phyloP scores from a whole-genome alignment of 2,888 invertebrate species.

The Acronicta alni region DNA sequence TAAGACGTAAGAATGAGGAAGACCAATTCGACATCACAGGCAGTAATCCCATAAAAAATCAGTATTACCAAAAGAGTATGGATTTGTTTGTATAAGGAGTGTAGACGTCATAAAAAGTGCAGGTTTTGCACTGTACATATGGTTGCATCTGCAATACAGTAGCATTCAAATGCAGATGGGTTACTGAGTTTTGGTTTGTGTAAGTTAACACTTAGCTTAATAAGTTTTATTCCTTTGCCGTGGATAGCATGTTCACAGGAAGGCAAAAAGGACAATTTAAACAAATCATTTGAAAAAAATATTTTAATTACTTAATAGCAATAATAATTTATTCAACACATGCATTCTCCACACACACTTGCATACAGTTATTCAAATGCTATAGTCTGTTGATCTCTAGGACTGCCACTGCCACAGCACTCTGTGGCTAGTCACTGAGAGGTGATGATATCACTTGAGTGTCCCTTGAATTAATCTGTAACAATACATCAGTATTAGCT shows the following conservation, averaged over 20 bases:
- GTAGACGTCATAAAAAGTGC: too few species aligned
- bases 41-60: too few species aligned
- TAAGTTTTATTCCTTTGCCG: too few species aligned
- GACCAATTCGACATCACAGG: too few species aligned
- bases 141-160: too few species aligned
- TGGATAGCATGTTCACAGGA: not conserved
- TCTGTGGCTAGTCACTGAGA: conserved; percentile 34
- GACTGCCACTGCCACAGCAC: conserved; percentile 42
- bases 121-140: too few species aligned
- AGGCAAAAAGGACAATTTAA: conserved; percentile 47
- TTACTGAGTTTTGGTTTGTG: too few species aligned
- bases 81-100: too few species aligned
- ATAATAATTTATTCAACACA: conserved; percentile 81
- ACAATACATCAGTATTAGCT: conserved; percentile 20
- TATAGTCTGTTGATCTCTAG: conserved; percentile 61
- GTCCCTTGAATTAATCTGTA: conserved; percentile 59
- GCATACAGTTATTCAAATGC: conserved; percentile 67
- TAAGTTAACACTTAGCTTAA: too few species aligned
- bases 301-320: conserved; percentile 83
- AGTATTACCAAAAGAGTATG: too few species aligned
- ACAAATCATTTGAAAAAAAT: conserved; percentile 67
- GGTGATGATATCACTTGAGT: conserved; percentile 54
- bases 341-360: conserved; percentile 62
- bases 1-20: too few species aligned
- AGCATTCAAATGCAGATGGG: too few species aligned